Evolutionary conservation across 92 coral and sea anemone species (phyloP).

Genomic region (Epizoanthus ramosus): DNA sequence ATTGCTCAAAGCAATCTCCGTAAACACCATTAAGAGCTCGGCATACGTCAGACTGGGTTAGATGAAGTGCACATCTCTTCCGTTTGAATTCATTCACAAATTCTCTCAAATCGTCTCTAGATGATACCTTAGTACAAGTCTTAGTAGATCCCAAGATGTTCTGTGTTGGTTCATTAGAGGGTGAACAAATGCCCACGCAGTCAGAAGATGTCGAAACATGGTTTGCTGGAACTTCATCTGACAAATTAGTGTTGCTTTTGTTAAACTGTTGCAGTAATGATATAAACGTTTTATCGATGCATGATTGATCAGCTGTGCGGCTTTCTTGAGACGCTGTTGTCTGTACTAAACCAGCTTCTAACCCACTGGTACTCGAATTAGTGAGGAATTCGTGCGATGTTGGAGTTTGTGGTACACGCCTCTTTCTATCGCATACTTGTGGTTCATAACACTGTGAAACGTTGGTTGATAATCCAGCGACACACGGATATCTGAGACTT

Average conservation of each 20-base stretch:
- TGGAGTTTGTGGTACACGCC: background rate
- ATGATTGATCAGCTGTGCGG: too few relatives aligned
- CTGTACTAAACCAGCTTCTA: background rate
- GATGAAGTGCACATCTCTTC: slow-evolving; percentile 13
- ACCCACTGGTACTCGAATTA: background rate
- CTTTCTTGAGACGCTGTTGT: background rate
- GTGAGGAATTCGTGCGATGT: background rate
- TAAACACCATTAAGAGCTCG: background rate
- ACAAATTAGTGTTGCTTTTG: background rate
- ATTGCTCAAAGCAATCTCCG: slow-evolving; percentile 27
- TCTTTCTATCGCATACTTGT: background rate
- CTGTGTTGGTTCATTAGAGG: background rate
- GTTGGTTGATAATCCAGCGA: background rate
- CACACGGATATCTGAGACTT: background rate
- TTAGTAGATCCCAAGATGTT: background rate
- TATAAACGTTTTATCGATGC: too few relatives aligned
- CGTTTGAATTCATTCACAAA: slow-evolving; percentile 16
- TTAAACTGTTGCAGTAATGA: background rate
- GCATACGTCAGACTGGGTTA: slow-evolving; percentile 10
- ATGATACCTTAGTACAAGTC: background rate
- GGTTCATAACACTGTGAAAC: background rate
- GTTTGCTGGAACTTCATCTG: background rate
- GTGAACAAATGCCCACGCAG: background rate
- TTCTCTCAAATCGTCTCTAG: background rate
- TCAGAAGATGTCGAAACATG: background rate